Evolutionary conservation across 2,113 vertebrate species (phyloP).

Genomic region (Procavia capensis): DNA sequence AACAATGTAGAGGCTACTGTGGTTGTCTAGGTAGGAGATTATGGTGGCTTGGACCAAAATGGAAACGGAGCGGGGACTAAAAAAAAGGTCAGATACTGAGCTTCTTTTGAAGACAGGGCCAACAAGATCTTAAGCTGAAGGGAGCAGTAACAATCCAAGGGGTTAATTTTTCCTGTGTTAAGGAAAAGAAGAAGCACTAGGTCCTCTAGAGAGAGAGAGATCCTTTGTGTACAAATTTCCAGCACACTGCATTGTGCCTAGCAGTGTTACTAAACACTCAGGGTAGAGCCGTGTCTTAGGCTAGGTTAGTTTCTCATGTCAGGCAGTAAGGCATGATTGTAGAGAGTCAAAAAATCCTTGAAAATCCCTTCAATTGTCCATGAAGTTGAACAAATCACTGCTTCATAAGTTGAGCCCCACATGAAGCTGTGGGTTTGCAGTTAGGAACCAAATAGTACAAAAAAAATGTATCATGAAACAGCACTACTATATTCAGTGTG

Average conservation of each 20-base stretch:
- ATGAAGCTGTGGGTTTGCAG: not conserved
- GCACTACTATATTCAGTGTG: not conserved
- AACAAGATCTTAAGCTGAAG: not conserved
- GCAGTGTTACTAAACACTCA: not conserved
- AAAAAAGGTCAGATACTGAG: not conserved
- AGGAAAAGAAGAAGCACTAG: not conserved
- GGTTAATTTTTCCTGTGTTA: not conserved
- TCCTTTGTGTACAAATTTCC: not conserved
- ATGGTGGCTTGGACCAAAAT: not conserved
- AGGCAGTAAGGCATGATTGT: not conserved
- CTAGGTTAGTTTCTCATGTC: not conserved
- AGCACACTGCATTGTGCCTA: not conserved
- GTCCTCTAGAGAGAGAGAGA: not conserved
- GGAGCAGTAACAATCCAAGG: not conserved
- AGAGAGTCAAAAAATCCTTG: constrained; percentile 1
- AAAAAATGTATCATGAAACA: not conserved
- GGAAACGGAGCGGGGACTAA: not conserved
- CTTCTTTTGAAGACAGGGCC: not conserved
- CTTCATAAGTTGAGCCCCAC: not conserved
- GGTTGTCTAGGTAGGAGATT: not conserved
- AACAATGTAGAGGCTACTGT: not conserved
- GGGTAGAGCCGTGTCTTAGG: not conserved
- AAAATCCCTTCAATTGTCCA: not conserved
- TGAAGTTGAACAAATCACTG: constrained; percentile 31
- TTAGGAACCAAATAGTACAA: not conserved